Evolutionary conservation across 2,888 invertebrate species (phyloP), one percentile per base, ranked within the genome.

Genomic region (Cheilosia urbana): DNA sequence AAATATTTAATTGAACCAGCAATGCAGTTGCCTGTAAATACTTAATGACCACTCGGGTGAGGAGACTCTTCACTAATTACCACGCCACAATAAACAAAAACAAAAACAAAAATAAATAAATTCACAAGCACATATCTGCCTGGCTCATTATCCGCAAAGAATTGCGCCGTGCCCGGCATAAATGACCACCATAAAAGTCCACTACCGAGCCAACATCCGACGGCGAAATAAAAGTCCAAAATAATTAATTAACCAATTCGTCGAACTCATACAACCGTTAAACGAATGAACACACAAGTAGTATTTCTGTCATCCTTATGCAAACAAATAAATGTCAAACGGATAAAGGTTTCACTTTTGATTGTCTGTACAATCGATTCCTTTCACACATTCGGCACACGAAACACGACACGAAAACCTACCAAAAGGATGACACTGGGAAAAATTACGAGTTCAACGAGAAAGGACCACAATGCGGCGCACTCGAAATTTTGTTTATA

Each of bases 291-390:
- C 30, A n/a, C 45, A 37, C 19, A 57, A 55, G 19, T 47, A 45
- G 19, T 40, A 49, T 34, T 37, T n/a, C 17, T 49, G 40, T 27
- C 51, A 27, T 40, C 30, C 45, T 19, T 27, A 42, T 49, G 30
- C 45, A 62, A 77, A 68, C 37, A 69, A 68, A 62, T 55, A 62
- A 68, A 62, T 55, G 62, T 17, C 51, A 68, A 68, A 62, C 24
- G 68, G 60, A 34, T 53, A 34, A 68, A 19, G 66, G 42, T 45
- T 9, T 11, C 42, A 51, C 49, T 42, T 13, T 30, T 27, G 60
- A 68, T 57, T 58, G 49, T 58, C 47, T 30, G 45, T 53, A 19
- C 55, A 55, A 78, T 71, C 78, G 78, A 78, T 78, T 73, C 62
- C 55, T 7, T 63, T 13, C 63, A 24, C 63, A 63, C 45, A 55